Conservation (phyloP, 2,888 invertebrate genomes). For the Drepana falcataria region DNA sequence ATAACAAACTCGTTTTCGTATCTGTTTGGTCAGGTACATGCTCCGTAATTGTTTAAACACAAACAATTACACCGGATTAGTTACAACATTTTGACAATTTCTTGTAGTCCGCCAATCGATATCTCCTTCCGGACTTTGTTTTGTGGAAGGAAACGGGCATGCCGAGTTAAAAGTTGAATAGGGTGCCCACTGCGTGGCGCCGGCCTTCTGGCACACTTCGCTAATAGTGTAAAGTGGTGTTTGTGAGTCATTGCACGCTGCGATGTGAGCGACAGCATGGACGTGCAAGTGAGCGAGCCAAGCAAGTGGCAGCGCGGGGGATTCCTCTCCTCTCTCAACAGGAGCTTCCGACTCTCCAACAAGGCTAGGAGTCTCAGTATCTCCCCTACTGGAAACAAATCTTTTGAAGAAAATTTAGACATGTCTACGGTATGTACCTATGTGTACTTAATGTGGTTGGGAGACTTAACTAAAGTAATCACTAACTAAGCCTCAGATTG, state of each 20-base stretch:
- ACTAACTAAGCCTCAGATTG: no score
- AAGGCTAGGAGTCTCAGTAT: conserved; percentile 48
- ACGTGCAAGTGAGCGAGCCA: conserved; percentile 60
- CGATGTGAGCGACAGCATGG: conserved; percentile 69
- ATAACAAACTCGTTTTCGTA: conserved; percentile 43
- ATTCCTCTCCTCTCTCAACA: conserved; percentile 66
- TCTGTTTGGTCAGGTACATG: conserved; percentile 2
- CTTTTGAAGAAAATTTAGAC: conserved; percentile 43
- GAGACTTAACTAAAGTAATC: no score
- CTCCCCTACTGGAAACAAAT: conserved; percentile 48
- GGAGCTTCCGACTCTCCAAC: conserved; percentile 65
- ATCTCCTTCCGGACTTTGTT: conserved; percentile 25
- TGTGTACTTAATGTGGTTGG: no score
- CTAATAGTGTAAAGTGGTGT: conserved; percentile 47
- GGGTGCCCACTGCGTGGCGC: conserved; percentile 33
- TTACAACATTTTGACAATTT: conserved; percentile 15
- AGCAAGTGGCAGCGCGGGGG: conserved; percentile 70
- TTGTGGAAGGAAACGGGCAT: conserved; percentile 22
- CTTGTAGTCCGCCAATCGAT: conserved; percentile 18
- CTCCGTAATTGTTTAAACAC: no score
- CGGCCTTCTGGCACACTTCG: conserved; percentile 53
- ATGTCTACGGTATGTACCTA: conserved; percentile 24
- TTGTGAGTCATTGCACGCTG: conserved; percentile 60
- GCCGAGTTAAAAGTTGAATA: conserved; percentile 23
- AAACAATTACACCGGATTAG: neutral